Conservation (phyloP, 2,113 vertebrate species). For the Alethe castanea region DNA sequence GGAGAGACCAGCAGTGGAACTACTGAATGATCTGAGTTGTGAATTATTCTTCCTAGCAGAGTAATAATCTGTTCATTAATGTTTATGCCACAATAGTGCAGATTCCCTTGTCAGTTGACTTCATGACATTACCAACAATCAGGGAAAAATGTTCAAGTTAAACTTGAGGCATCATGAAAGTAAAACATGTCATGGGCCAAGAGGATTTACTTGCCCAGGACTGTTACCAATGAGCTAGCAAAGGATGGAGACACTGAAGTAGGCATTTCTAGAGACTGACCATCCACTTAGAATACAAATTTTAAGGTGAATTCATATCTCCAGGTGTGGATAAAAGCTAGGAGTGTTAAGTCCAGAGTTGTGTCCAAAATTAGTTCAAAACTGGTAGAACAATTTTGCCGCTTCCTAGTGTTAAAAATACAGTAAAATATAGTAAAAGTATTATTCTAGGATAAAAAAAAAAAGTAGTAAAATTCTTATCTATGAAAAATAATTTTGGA, state of each 20-base stretch:
- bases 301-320: neutral
- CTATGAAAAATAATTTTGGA: neutral
- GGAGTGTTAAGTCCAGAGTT: rapidly evolving
- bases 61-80: neutral
- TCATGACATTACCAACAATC: neutral
- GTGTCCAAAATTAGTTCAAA: neutral
- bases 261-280: neutral
- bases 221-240: neutral
- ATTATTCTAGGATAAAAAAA: neutral
- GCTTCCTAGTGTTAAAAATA: neutral
- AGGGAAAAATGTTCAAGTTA: neutral
- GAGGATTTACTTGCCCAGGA: neutral
- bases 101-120: neutral
- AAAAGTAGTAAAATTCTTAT: neutral
- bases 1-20: neutral
- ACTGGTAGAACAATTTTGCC: neutral
- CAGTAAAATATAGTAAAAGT: neutral
- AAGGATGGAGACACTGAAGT: neutral
- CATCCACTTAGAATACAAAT: neutral
- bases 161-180: neutral
- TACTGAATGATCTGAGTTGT: neutral
- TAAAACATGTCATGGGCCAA: neutral
- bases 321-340: neutral
- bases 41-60: neutral
- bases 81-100: neutral